A percentile compares a stretch with the other conserved stretches of the same genome.
phyloP scores from a whole-genome alignment of 2,888 invertebrate genomes.

The Calliopum simillimum region DNA sequence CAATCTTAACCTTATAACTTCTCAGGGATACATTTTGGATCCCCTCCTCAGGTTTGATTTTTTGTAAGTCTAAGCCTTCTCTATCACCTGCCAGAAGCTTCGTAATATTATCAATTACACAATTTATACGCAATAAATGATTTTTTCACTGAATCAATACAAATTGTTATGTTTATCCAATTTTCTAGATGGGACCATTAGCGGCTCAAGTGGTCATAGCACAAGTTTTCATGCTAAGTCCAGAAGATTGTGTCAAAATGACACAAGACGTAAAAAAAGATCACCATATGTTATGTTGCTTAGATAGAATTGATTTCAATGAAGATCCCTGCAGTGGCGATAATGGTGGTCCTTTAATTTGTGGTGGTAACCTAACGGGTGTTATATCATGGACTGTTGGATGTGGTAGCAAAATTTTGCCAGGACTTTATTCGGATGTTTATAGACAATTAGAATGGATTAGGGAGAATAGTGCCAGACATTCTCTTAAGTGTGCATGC shows the following conservation, averaged over 20 bases:
- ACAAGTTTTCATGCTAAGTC: conserved; percentile 12
- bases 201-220: conserved; percentile 26
- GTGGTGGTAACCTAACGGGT: conserved; percentile 45
- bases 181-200: conserved; percentile 47
- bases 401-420: conserved; percentile 39
- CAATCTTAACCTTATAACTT: too few relatives aligned
- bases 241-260: conserved; percentile 31
- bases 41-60: too few relatives aligned
- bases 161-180: too few relatives aligned
- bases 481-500: too few relatives aligned
- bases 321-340: conserved; percentile 49
- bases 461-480: too few relatives aligned
- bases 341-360: conserved; percentile 49
- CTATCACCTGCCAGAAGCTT: too few relatives aligned
- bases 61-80: too few relatives aligned
- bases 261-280: conserved; percentile 9
- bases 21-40: too few relatives aligned
- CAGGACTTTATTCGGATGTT: conserved; percentile 47
- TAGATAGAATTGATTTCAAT: conserved; percentile 5
- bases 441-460: conserved; percentile 42
- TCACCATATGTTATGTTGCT: conserved; percentile 42
- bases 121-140: too few relatives aligned
- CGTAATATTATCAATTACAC: too few relatives aligned
- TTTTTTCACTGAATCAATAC: too few relatives aligned
- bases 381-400: conserved; percentile 48